Evolutionary conservation across 2,888 invertebrate species (phyloP).

Genomic region (Diploptera punctata): DNA sequence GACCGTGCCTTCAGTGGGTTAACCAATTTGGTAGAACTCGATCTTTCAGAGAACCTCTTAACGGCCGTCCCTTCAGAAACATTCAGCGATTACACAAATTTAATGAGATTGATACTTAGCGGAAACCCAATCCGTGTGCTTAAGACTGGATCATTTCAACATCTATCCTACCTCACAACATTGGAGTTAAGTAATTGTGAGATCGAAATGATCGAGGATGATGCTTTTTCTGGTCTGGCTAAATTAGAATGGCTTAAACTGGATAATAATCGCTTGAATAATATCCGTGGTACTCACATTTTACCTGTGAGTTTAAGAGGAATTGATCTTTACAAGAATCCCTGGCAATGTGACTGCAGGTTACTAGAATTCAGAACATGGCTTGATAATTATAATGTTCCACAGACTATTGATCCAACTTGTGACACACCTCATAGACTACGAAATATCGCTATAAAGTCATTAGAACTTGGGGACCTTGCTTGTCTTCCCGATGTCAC

Average conservation of each 20-base stretch:
- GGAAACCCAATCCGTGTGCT: conserved; percentile 82
- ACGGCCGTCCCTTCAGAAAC: conserved; percentile 79
- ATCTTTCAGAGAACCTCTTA: conserved; percentile 82
- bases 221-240: conserved; percentile 81
- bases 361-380: conserved; percentile 78
- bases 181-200: conserved; percentile 84
- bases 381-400: conserved; percentile 78
- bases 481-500: conserved; percentile 83
- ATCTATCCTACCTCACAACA: conserved; percentile 76
- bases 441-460: conserved; percentile 70
- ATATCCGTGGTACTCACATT: conserved; percentile 72
- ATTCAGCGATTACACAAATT: conserved; percentile 76
- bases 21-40: conserved; percentile 87
- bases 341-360: conserved; percentile 89
- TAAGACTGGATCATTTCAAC: conserved; percentile 74
- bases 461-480: conserved; percentile 71
- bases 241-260: conserved; percentile 85
- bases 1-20: conserved; percentile 82
- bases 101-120: conserved; percentile 83
- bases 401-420: conserved; percentile 78
- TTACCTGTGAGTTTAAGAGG: conserved; percentile 80
- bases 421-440: conserved; percentile 75
- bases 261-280: conserved; percentile 80
- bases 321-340: conserved; percentile 83
- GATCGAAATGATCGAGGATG: conserved; percentile 76